phyloP scores from a whole-genome alignment of 2,113 vertebrate genomes.

The Campylomormyrus tamandua region DNA sequence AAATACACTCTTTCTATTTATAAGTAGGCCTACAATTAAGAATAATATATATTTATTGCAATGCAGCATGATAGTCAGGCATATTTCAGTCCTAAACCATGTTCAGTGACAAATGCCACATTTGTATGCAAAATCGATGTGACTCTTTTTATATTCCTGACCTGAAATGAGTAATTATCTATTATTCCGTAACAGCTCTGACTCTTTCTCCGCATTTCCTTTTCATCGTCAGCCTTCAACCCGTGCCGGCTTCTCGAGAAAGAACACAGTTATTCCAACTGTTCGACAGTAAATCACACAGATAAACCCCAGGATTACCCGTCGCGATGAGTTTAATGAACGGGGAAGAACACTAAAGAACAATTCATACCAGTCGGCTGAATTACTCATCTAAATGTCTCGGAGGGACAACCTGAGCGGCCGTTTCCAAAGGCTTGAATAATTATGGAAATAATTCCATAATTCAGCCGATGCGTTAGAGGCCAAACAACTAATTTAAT shows the following conservation, averaged over 20 bases:
- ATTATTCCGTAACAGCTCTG: not conserved
- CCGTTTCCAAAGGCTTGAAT: not conserved
- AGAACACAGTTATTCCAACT: conserved; percentile 23
- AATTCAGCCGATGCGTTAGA: not conserved
- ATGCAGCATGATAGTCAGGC: not conserved
- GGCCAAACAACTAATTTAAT: not conserved
- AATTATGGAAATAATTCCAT: not conserved
- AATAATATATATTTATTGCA: not conserved
- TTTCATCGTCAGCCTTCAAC: not conserved
- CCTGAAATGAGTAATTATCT: conserved; percentile 1
- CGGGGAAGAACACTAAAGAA: not conserved
- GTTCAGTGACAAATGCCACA: not conserved
- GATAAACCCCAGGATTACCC: conserved; percentile 16
- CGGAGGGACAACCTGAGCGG: not conserved
- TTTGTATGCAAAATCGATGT: not conserved
- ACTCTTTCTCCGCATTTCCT: not conserved
- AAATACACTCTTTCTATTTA: not conserved
- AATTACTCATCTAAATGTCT: conserved; percentile 23
- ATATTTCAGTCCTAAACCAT: not conserved
- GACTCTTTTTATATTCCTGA: not conserved
- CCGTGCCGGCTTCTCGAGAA: conserved; percentile 14
- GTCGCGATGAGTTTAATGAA: conserved; percentile 9
- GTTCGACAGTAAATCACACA: conserved; percentile 26
- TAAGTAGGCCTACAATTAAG: not conserved
- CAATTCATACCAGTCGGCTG: not conserved